phyloP scores from a whole-genome alignment of 2,113 vertebrate species.

The Trachemys scripta region DNA sequence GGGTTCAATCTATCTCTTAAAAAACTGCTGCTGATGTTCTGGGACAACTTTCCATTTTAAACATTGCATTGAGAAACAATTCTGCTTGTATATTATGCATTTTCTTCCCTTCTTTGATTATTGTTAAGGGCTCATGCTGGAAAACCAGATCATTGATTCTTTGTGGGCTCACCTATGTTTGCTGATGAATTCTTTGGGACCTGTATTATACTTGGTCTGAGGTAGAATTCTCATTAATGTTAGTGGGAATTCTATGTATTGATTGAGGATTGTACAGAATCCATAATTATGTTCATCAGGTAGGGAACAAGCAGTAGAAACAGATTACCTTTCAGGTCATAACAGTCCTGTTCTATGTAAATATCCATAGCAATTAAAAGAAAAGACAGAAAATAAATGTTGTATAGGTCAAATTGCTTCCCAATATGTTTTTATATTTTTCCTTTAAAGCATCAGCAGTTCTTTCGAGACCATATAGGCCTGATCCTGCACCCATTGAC shows the following conservation, averaged over 20 bases:
- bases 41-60: background rate
- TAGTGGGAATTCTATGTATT: background rate
- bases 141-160: constrained; percentile 38
- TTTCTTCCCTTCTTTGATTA: constrained; percentile 36
- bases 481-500: background rate
- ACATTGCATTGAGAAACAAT: constrained; percentile 3
- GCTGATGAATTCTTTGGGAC: background rate
- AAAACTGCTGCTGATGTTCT: constrained; percentile 12
- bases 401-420: constrained; percentile 57
- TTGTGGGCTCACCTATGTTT: constrained; percentile 4
- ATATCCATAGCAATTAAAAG: background rate
- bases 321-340: background rate
- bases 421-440: background rate
- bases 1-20: background rate
- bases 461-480: constrained; percentile 17
- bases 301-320: background rate
- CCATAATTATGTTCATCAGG: background rate
- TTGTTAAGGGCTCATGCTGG: background rate
- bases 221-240: background rate
- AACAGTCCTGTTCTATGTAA: constrained; percentile 31
- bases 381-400: background rate
- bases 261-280: background rate
- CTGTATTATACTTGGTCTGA: background rate
- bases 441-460: constrained; percentile 1
- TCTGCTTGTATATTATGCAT: constrained; percentile 31